phyloP scores from a whole-genome alignment of 2,888 invertebrate genomes.

The Stictocephala bisonia region DNA sequence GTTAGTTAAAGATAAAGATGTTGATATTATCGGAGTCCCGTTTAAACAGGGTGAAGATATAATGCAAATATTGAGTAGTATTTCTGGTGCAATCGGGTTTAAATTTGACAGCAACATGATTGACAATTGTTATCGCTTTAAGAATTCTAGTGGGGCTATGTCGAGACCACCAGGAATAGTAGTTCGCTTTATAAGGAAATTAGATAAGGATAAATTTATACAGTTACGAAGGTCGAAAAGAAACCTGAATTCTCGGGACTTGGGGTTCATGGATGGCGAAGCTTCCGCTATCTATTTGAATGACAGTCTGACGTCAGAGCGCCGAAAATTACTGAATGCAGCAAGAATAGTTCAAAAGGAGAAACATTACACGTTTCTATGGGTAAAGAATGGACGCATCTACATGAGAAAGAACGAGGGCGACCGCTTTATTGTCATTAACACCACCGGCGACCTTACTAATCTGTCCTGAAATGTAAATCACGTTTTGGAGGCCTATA shows the following conservation, averaged over 20 bases:
- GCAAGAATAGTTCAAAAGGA: slow-evolving; percentile 6
- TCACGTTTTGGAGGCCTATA: too few species aligned
- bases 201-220: neutral
- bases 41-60: neutral
- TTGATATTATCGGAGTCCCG: slow-evolving; percentile 2
- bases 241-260: slow-evolving; percentile 5
- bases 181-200: neutral
- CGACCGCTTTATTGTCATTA: neutral
- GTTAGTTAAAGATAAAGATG: neutral
- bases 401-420: slow-evolving; percentile 15
- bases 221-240: neutral
- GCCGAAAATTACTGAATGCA: slow-evolving; percentile 12
- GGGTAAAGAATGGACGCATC: slow-evolving; percentile 26
- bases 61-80: neutral
- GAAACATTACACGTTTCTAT: slow-evolving; percentile 11
- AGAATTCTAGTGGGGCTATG: neutral
- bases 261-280: slow-evolving; percentile 1
- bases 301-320: slow-evolving; percentile 16
- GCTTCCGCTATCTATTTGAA: slow-evolving; percentile 15
- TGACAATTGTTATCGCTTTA: neutral
- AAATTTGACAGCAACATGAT: neutral
- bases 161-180: neutral
- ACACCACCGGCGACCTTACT: too few species aligned
- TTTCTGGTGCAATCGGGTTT: neutral
- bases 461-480: too few species aligned